Percentiles rank a stretch among this genome's conserved stretches.
phyloP scores from a whole-genome alignment of 2,797 vertebrate species.

The Coluber constrictor region DNA sequence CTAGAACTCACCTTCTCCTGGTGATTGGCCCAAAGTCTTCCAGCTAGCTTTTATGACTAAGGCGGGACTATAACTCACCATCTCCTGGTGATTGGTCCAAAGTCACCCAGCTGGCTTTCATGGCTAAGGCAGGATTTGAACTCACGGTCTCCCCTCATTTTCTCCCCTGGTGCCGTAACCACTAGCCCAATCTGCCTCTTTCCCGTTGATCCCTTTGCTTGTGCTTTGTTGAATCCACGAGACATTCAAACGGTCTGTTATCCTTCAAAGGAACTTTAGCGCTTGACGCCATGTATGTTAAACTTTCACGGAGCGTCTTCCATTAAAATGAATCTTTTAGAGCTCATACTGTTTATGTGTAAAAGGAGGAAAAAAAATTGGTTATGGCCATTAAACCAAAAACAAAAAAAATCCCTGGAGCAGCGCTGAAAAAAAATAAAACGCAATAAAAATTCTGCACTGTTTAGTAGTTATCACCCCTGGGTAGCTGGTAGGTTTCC shows the following conservation, averaged over 20 bases:
- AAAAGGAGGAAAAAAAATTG: constrained; percentile 46
- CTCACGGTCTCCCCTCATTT: neutral
- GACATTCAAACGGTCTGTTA: constrained; percentile 47
- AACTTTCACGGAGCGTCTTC: constrained; percentile 55
- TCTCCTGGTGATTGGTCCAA: too few species aligned
- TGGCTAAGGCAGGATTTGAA: too few species aligned
- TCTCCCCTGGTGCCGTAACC: neutral
- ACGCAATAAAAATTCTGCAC: constrained; percentile 61
- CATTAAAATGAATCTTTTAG: constrained; percentile 59
- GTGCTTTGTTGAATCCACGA: constrained; percentile 53
- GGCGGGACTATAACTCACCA: too few species aligned
- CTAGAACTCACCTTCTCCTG: too few species aligned
- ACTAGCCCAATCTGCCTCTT: neutral
- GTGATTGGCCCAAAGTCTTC: too few species aligned
- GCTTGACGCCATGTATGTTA: constrained; percentile 37
- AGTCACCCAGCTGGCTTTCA: too few species aligned
- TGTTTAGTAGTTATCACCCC: constrained; percentile 68
- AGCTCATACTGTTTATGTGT: constrained; percentile 60
- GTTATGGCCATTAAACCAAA: constrained; percentile 31
- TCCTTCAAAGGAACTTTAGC: constrained; percentile 37
- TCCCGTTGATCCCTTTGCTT: constrained; percentile 30
- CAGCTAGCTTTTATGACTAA: too few species aligned
- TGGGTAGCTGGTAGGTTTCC: constrained; percentile 62
- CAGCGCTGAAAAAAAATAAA: constrained; percentile 50
- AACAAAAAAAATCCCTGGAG: constrained; percentile 61